Conservation (phyloP, 37 sponge, comb jelly and placozoan genomes). For the Cladorhizidae sp. region DNA sequence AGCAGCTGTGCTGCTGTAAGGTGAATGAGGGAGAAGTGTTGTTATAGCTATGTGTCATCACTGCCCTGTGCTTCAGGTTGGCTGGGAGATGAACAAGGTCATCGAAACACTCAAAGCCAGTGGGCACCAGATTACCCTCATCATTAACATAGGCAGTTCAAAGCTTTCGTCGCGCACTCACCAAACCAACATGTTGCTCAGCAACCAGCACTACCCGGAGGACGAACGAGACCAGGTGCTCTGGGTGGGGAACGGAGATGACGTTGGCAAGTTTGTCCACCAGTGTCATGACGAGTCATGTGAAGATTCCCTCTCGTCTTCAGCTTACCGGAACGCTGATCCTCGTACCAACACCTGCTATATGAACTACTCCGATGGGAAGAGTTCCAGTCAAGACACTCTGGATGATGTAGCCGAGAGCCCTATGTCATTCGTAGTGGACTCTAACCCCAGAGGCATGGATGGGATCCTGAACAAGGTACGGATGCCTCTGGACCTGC, state of each 20-base stretch:
- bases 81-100: constrained; percentile 68
- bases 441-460: not conserved
- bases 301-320: not conserved
- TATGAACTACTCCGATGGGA: not conserved
- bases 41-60: no score
- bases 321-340: not conserved
- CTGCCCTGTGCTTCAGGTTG: constrained; percentile 43
- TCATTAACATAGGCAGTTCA: constrained; percentile 22
- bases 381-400: constrained; percentile 6
- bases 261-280: not conserved
- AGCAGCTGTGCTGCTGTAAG: no score
- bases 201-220: not conserved
- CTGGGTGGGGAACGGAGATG: not conserved
- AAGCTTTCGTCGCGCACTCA: not conserved
- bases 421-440: constrained; percentile 5
- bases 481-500: not conserved
- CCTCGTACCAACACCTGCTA: not conserved
- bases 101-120: constrained; percentile 46
- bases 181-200: not conserved
- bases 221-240: not conserved
- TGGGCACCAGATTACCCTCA: constrained; percentile 35
- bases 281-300: not conserved
- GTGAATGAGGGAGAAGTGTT: no score
- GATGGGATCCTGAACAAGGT: not conserved
- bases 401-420: not conserved